Base-by-base conservation (phyloP, 2,113 vertebrate species). In the Grammomys surdaster region DNA sequence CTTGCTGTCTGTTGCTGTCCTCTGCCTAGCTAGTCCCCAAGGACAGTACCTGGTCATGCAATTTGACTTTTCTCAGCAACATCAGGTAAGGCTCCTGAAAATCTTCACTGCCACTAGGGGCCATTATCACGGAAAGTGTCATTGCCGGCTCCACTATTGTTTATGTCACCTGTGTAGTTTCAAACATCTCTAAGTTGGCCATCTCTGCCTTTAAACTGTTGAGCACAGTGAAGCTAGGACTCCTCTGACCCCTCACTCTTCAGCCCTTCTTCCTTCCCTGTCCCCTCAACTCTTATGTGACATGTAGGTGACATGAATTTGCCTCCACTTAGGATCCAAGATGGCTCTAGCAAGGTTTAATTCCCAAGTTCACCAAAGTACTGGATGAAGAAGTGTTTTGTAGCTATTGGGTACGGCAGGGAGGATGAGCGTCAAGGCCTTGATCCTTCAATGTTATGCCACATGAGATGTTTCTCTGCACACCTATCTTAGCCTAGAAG, bases 51-150 rank as follows among this genome's bases (percentile, higher is more conserved):
- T 0, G 24, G 20, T n/a, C 85, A 73, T 0, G 1, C 2, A 48
- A 63, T 40, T 28, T 76, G 72, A 80, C 51, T 88, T 96, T 75
- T 36, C 77, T 33, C 51, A 91, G 9, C 43, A 26, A 33, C 31
- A 7, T n/a, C 60, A 86, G 86, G n/a, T 65, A 14, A 81, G 19
- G 67, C 8, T 84, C 76, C 65, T 95, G 77, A 94, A 94, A 95
- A 87, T 46, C 67, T 91, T 72, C 20, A 60, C 24, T 87, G 46
- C 9, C 40, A 89, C 10, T 28, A 58, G 82, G 20, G 33, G 33
- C 36, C 84, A 93, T 70, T 88, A 54, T 91, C 65, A 43, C 12
- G 16, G 36, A 26, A 63, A 63, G 54, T 4, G 16, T n/a, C 33
- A 65, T 58, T 2, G 33, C 17, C 16, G 20, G 56, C 2, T 46